Base-by-base conservation (phyloP, 2,888 invertebrate genomes). In the Apantesis nais region DNA sequence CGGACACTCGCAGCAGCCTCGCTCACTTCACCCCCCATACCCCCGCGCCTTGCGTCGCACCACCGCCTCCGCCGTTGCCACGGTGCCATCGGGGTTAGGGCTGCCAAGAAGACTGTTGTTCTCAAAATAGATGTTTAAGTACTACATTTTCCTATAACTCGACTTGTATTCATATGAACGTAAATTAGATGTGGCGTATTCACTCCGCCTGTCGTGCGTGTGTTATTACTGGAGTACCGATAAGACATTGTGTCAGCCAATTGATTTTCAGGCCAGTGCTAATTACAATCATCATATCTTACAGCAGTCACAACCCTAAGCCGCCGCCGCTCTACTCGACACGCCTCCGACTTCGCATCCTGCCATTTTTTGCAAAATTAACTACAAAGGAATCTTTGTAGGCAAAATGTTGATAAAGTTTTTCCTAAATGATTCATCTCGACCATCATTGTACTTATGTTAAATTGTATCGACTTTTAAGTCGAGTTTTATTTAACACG, bases 1-100 rank as follows among this genome's bases (percentile, higher is more conserved):
- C 92, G 91, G 92, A 92, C 92, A 91, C 90, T 90, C 88, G 90
- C 90, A 89, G 90, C 90, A 90, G 90, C 92, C 88, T 89, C 88
- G 82, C 88, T 83, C 85, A 78, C 82, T 81, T 74, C 85, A 76
- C 86, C 81, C 81, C 74, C 72, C 72, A 67, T 74, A 70, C 74
- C 80, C 81, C 79, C 77, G 78, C 82, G 72, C 78, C 80, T 65
- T 71, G 70, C 73, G 70, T 75, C 77, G 76, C 79, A 75, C 78
- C 80, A 76, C 77, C 76, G 75, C 81, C 80, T 78, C 75, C 76
- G 72, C 66, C 76, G 76, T 58, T 71, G 68, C 77, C 70, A 61
- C 72, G 61, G 64, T 48, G 68, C 76, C 71, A 74, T 63, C 68
- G 64, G 31, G 67, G 69, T 31, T 74, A 82, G 82, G 82, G 82